Conservation (phyloP, 2,113 vertebrate species). For the Oophaga pumilio region DNA sequence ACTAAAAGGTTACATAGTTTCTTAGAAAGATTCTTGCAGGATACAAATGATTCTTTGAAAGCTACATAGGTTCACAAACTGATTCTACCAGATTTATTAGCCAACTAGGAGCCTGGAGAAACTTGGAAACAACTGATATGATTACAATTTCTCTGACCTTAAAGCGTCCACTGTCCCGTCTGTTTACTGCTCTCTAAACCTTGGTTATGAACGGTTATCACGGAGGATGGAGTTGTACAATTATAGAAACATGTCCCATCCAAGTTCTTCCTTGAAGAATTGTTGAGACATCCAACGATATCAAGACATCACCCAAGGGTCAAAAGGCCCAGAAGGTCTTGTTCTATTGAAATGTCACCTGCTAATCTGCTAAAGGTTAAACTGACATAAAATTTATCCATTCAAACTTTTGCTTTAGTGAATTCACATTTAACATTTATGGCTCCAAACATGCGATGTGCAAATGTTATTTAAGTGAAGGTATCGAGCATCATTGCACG, state of each 20-base stretch:
- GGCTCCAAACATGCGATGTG: neutral
- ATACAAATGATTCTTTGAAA: too few relatives aligned
- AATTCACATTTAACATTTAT: neutral
- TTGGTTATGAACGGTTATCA: too few relatives aligned
- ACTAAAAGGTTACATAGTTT: too few relatives aligned
- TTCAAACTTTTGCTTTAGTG: neutral
- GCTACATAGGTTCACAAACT: too few relatives aligned
- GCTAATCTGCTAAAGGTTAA: conserved; percentile 2
- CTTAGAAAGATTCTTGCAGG: too few relatives aligned
- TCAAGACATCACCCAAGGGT: neutral
- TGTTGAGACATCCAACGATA: neutral
- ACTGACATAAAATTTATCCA: neutral
- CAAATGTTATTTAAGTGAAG: neutral
- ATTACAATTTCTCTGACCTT: too few relatives aligned
- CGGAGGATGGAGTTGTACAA: neutral
- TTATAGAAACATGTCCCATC: neutral
- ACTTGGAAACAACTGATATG: too few relatives aligned
- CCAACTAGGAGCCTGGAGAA: too few relatives aligned
- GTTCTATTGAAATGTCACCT: conserved; percentile 9
- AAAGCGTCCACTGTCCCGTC: too few relatives aligned
- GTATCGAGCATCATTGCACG: neutral
- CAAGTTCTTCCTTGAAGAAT: neutral
- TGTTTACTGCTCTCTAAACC: too few relatives aligned
- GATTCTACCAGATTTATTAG: too few relatives aligned
- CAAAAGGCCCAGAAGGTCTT: neutral